Evolutionary conservation across 2,888 invertebrate genomes (phyloP), one percentile per base, ranked within the genome.

Genomic region (Hedya salicella): DNA sequence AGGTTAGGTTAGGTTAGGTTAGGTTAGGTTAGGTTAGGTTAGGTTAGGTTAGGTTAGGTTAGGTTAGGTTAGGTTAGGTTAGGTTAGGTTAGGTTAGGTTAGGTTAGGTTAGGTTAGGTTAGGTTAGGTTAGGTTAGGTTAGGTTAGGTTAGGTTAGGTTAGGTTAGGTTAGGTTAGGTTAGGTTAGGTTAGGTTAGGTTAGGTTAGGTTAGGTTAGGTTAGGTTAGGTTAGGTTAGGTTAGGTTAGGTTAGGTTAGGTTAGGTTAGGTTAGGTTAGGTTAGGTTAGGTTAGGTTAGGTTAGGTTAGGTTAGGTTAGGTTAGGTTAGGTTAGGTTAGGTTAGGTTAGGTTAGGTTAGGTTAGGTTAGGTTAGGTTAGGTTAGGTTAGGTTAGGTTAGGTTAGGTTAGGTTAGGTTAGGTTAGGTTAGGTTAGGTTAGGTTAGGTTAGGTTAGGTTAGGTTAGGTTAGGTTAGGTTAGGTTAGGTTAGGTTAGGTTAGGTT

Each of bases 181-280:
- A 68, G 66, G 68, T 68, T 67, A 62, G 62, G 66, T 67, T 67
- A 69, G 67, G 67, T 67, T 69, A 69, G 62, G 69, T 67, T 67
- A 62, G 68, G 61, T 68, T 67, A 62, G 64, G 69, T 67, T 69
- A 67, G 64, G 67, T 65, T 62, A 65, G 69, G 60, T 69, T 62
- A 68, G 68, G 68, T 68, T 68, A 69, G 63, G 67, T 68, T 67
- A 69, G 67, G 67, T 67, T 69, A 69, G 69, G 67, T 67, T 69
- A 63, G 67, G 69, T 69, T 69, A 67, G 67, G 69, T 67, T 62
- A 65, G 67, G 69, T 69, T 69, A 69, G 66, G 67, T 69, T 69
- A 69, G 69, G 69, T 69, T 69, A 67, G 69, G 69, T 69, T 69
- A 69, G 69, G 67, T 69, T 67, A 64, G 67, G 67, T 69, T 67